Percentiles rank a stretch among this genome's conserved stretches.
Conservation (phyloP, 2,888 invertebrate species). For the Ptilodon capucinus region DNA sequence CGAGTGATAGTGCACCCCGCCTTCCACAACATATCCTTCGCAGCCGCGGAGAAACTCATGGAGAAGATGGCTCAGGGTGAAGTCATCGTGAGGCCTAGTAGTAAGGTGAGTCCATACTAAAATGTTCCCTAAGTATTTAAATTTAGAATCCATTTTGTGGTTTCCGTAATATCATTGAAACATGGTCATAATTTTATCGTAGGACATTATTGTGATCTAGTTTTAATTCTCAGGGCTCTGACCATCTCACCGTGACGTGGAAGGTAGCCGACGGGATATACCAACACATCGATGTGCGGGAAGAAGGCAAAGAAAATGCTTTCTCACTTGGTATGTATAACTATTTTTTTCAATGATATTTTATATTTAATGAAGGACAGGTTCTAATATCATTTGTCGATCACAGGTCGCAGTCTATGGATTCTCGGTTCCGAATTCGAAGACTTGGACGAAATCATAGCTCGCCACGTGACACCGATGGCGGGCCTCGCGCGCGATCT, state of each 20-base stretch:
- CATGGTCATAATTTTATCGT: not conserved
- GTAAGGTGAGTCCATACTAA: constrained; percentile 89
- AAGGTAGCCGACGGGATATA: constrained; percentile 97
- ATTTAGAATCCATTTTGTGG: too few relatives aligned
- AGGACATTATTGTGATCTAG: not conserved
- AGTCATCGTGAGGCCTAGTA: constrained; percentile 97
- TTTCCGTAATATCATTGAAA: not conserved
- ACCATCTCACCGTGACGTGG: constrained; percentile 99
- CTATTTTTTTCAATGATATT: too few relatives aligned
- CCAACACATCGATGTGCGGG: constrained; percentile 97
- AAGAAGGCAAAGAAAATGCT: constrained; percentile 97
- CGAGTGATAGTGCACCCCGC: constrained; percentile 98
- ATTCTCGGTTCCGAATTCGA: constrained; percentile 97
- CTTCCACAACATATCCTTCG: constrained; percentile 97
- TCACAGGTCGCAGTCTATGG: constrained; percentile 85
- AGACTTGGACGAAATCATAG: constrained; percentile 99
- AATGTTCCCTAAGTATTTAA: too few relatives aligned
- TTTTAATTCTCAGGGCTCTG: constrained; percentile 85
- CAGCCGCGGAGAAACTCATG: constrained; percentile 96
- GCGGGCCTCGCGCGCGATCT: constrained; percentile 96
- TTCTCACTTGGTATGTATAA: constrained; percentile 93
- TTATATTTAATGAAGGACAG: not conserved
- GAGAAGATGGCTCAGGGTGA: constrained; percentile 97
- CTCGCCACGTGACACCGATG: constrained; percentile 98
- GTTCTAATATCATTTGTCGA: not conserved